These are phyloP conservation scores for Vombatus ursinus DNA, from an alignment of 2,113 vertebrate genomes.

Conservation along the genomic window DNA sequence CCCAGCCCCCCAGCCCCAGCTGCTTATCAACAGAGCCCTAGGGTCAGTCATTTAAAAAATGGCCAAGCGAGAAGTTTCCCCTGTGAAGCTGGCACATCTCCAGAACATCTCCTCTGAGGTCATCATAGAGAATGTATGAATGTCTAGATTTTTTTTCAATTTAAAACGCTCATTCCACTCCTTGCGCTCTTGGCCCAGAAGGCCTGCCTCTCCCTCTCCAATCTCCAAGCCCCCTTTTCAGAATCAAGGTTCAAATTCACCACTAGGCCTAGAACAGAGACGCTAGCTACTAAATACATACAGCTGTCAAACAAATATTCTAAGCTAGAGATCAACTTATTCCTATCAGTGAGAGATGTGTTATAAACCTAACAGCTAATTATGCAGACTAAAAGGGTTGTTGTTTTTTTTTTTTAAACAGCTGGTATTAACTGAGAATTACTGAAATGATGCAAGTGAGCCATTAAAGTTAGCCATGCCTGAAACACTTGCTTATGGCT, in stretches of 20 bases:
- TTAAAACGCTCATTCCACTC: slow-evolving; percentile 52
- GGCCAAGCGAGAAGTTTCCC: slow-evolving; percentile 75
- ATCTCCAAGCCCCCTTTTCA: slow-evolving; percentile 40
- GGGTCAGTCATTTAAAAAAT: slow-evolving; percentile 69
- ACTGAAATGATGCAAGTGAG: slow-evolving; percentile 49
- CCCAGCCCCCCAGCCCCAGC: slow-evolving; percentile 2
- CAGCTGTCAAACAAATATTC: slow-evolving; percentile 68
- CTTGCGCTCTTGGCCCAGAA: slow-evolving; percentile 47
- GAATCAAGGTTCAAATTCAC: slow-evolving; percentile 59
- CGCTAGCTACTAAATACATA: slow-evolving; percentile 76
- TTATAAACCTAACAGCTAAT: slow-evolving; percentile 76
- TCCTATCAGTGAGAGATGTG: slow-evolving; percentile 75
- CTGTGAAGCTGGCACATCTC: slow-evolving; percentile 74
- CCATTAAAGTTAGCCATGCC: slow-evolving; percentile 49
- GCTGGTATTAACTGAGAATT: slow-evolving; percentile 6
- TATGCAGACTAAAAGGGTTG: slow-evolving; percentile 70
- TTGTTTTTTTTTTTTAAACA: not conserved
- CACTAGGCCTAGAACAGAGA: slow-evolving; percentile 74
- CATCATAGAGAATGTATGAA: not conserved
- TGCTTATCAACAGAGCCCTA: slow-evolving; percentile 77
- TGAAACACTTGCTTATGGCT: slow-evolving; percentile 76
- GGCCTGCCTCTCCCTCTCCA: slow-evolving; percentile 45
- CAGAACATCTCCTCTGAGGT: not conserved
- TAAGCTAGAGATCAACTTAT: slow-evolving; percentile 75
- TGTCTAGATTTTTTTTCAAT: slow-evolving; percentile 39